These are phyloP conservation scores for Sitta europaea DNA, from an alignment of 2,113 vertebrate species.

Conservation along the genomic window DNA sequence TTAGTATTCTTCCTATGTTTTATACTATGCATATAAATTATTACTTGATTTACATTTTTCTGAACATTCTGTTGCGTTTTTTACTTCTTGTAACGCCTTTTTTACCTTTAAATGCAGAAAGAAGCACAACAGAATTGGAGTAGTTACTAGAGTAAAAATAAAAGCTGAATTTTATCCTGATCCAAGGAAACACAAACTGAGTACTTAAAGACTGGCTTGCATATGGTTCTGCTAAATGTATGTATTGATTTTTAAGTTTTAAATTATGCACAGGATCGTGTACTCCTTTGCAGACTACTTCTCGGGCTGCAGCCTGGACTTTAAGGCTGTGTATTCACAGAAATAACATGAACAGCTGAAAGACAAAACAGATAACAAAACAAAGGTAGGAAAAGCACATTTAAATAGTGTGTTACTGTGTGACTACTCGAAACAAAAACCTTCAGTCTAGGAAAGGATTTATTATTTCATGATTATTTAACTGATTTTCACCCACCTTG, in stretches of 20 bases:
- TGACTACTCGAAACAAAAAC: background rate
- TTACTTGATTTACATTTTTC: background rate
- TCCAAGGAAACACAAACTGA: background rate
- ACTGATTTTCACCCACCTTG: constrained; percentile 53
- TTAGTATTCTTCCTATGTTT: background rate
- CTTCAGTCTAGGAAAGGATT: background rate
- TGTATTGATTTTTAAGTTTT: background rate
- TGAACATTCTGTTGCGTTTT: background rate
- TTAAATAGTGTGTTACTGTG: background rate
- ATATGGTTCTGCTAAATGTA: background rate
- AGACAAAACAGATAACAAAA: background rate
- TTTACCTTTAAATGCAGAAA: background rate
- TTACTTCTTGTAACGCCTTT: background rate
- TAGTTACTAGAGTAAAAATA: background rate
- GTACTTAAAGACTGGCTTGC: background rate
- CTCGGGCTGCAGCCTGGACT: background rate
- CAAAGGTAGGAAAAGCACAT: background rate
- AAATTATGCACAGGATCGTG: accelerated
- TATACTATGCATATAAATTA: background rate
- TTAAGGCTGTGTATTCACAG: background rate
- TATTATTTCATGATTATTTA: background rate
- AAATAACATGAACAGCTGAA: background rate
- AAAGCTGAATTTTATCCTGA: background rate
- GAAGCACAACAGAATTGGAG: background rate
- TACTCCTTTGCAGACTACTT: background rate